Base-by-base conservation (phyloP, 1,140 invertebrate species). In the Caligus rogercresseyi region DNA sequence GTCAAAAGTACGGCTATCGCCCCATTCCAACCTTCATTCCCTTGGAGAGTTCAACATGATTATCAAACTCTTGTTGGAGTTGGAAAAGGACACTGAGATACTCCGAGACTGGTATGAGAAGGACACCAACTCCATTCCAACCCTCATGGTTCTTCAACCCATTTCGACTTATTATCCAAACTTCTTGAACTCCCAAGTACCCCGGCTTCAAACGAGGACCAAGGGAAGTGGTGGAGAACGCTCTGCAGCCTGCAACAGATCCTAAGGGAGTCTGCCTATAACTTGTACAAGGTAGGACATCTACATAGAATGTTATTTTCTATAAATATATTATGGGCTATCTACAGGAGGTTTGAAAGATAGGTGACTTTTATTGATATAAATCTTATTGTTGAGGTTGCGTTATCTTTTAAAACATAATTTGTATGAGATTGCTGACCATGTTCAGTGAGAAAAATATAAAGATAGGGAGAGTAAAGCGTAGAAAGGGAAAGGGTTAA, bases 91-190 rank as follows among this genome's bases (percentile, higher is more conserved):
- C 18, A 25, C 18, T 18, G 18, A 21, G 1, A 43, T 26, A 25
- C 26, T 60, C 24, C 13, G 14, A 31, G 57, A 60, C 18, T 60
- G 57, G 57, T 60, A 60, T 43, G 23, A 60, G 16, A 60, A 25
- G 2, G 57, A 60, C 24, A 19, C 23, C 14, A 60, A 60, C 26
- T 52, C 57, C 3, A 25, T 26, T 11, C 57, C 57, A 3, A 83
- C 90, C 0, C 85, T 92, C 1, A 95, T 88, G 23, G 85, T 96
- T 20, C 74, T 98, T 0, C 93, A 97, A 70, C 92, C 93, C 0
- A 97, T 98, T 66, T 96, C 91, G 3, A 94, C 92, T 0, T 95
- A 97, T 70, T 75, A 96, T 4, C 83, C 93, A 65, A 96, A 98
- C 72, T 98, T 97, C 70, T 97, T 96, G 71, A 97, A 97, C 69